These are phyloP conservation scores for Typhlichthys subterraneus DNA, from an alignment of 2,797 vertebrate genomes.

Conservation along the genomic window DNA sequence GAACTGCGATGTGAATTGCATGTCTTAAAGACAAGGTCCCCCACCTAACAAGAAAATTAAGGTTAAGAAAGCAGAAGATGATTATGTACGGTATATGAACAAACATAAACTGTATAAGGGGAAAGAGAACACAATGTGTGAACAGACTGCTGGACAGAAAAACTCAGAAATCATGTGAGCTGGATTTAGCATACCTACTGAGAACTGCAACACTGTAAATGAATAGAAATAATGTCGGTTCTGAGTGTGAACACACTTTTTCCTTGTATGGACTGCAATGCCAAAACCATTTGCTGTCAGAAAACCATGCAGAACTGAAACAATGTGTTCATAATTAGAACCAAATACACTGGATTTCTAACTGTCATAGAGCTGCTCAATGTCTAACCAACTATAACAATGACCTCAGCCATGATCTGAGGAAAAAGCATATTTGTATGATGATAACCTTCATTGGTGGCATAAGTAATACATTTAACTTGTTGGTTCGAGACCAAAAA, in stretches of 20 bases:
- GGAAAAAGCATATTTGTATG: no score
- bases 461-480: no score
- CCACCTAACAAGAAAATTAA: not conserved
- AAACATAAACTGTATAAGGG: conserved; percentile 29
- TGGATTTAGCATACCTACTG: conserved; percentile 59
- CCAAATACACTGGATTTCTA: no score
- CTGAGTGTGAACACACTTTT: not conserved
- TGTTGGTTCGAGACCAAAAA: no score
- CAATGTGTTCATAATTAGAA: no score
- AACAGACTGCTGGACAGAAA: conserved; percentile 39
- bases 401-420: no score
- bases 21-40: not conserved
- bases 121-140: conserved; percentile 40
- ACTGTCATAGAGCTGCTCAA: no score
- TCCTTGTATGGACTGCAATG: conserved; percentile 23
- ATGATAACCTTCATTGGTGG: no score
- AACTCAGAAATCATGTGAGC: conserved; percentile 58
- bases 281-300: conserved; percentile 45
- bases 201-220: conserved; percentile 42
- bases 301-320: not conserved
- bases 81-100: conserved; percentile 2
- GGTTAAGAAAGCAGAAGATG: conserved; percentile 4
- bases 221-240: conserved; percentile 15
- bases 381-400: no score
- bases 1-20: no score